Base-by-base conservation (phyloP, 2,797 vertebrate species). In the Amblyopsis hoosieri region DNA sequence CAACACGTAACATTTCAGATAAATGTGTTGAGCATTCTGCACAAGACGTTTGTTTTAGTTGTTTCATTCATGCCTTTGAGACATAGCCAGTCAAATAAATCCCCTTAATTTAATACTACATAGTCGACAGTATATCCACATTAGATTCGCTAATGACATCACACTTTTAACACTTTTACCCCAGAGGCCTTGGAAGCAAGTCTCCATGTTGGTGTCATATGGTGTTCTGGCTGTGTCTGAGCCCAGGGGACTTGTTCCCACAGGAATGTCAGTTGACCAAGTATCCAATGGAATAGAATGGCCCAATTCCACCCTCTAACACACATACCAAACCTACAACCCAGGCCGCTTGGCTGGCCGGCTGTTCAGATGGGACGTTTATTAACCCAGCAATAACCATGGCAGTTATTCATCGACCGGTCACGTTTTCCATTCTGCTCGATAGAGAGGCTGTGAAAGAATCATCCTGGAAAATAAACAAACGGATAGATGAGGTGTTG, bases 341-440 rank as follows among this genome's bases (percentile, higher is more conserved):
- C 14, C 63, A 11, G 67, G 60, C 66, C 1, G 55, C 53, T 50
- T 58, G 3, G 56, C 62, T 1, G 1, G 53, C 54, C n/a, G 2
- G 17, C 72, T 54, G 64, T 66, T 77, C 71, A 52, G 71, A 80
- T 56, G 59, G 50, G 77, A 80, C 60, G 64, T 76, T 71, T 62
- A 75, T 71, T 57, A 62, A 80, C 73, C 52, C 0, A 52, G 68
- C 57, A 48, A 52, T 46, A 50, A 74, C 76, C 78, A 50, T 23
- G 60, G 57, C 48, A 45, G 63, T 59, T 10, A 72, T 81, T 77
- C 68, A 62, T 58, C 51, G 54, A 49, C 57, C 14, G 42, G 55
- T 86, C 76, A 80, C 33, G 49, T 86, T 90, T 91, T 89, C 89
- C 85, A 84, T 70, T 69, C 45, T 2, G 66, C 49, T 68, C n/a